Percentiles rank a stretch among this genome's conserved stretches.
These are phyloP conservation scores for Paramormyrops hopkinsi DNA, from an alignment of 2,797 vertebrate genomes.

Conservation along the genomic window DNA sequence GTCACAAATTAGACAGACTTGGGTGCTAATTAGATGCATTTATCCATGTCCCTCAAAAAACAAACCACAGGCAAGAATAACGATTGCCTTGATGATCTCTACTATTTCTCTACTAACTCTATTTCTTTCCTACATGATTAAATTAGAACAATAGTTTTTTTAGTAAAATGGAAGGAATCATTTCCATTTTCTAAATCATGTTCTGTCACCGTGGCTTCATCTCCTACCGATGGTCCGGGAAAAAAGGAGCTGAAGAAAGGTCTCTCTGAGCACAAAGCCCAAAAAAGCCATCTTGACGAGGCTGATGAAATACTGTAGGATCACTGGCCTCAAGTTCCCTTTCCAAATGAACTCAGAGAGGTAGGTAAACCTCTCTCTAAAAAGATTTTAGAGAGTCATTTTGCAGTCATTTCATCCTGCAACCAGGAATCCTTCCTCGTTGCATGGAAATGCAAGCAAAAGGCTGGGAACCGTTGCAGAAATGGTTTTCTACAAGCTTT, in stretches of 20 bases:
- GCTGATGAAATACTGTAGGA: neutral
- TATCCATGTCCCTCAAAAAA: conserved; percentile 12
- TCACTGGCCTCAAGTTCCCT: neutral
- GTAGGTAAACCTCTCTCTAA: neutral
- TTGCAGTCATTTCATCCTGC: neutral
- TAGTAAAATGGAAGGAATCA: neutral
- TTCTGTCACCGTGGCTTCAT: conserved; percentile 1
- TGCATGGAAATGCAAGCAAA: neutral
- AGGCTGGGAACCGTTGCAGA: neutral
- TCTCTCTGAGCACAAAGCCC: neutral
- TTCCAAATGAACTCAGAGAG: neutral
- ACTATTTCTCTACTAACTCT: neutral
- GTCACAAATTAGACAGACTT: neutral
- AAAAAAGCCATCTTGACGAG: neutral
- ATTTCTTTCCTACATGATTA: neutral
- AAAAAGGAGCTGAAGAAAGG: conserved; percentile 22
- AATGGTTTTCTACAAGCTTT: neutral
- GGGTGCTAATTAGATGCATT: neutral
- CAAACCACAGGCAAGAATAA: conserved; percentile 35
- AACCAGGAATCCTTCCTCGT: neutral
- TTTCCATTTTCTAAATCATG: neutral
- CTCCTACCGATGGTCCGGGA: conserved; percentile 37
- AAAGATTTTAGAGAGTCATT: too few relatives aligned
- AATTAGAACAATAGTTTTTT: neutral
- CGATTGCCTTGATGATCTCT: neutral